A percentile compares a stretch with the other conserved stretches of the same genome.
phyloP scores from a whole-genome alignment of 2,888 invertebrate genomes.

The Lasioglossum vierecki region DNA sequence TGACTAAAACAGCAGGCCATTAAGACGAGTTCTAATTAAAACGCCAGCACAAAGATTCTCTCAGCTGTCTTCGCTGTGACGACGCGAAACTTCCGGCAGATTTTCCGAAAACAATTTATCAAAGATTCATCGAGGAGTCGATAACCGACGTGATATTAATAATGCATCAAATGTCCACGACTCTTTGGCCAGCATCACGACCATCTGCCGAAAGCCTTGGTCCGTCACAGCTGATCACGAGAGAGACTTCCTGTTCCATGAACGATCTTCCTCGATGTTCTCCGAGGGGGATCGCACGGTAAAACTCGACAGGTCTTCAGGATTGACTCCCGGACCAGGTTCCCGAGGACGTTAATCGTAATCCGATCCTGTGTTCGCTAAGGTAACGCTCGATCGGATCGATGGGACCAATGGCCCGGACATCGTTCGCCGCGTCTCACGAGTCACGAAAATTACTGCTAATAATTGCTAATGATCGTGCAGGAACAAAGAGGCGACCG shows the following conservation, averaged over 20 bases:
- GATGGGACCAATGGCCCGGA: slow-evolving; percentile 5
- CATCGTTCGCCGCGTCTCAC: slow-evolving; percentile 33
- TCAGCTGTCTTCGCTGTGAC: background rate
- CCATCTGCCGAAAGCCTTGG: background rate
- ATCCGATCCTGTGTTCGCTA: background rate
- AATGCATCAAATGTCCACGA: background rate
- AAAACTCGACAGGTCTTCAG: background rate
- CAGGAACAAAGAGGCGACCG: slow-evolving; percentile 52
- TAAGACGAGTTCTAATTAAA: background rate
- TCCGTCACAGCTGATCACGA: background rate
- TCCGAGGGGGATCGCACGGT: background rate
- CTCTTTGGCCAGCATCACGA: background rate
- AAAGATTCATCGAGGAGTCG: background rate
- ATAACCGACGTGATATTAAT: slow-evolving; percentile 3
- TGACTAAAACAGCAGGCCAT: background rate
- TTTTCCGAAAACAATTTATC: background rate
- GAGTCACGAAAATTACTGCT: slow-evolving; percentile 57
- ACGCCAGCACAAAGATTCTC: background rate
- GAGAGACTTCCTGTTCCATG: background rate
- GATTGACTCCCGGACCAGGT: background rate
- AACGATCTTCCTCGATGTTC: background rate
- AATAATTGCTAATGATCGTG: slow-evolving; percentile 63
- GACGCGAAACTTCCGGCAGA: background rate
- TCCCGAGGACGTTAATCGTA: background rate
- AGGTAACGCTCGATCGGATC: slow-evolving; percentile 15